These are phyloP conservation scores for Eurypyga helias DNA, from an alignment of 2,113 vertebrate species.

Conservation along the genomic window DNA sequence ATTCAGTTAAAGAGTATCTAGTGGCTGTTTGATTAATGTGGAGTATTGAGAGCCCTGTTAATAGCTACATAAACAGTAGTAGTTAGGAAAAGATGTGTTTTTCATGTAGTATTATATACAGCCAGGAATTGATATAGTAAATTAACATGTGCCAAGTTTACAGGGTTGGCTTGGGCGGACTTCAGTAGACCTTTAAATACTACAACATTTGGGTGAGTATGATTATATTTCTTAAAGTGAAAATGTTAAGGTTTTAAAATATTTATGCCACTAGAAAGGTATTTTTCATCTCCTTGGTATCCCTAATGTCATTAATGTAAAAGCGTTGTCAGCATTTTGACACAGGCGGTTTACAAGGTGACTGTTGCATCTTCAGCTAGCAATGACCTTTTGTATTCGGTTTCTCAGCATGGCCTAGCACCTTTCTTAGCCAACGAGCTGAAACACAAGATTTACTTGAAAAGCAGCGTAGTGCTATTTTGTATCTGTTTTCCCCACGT, in stretches of 20 bases:
- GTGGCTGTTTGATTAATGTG: neutral
- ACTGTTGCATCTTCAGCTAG: neutral
- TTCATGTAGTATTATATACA: neutral
- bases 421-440: neutral
- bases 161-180: neutral
- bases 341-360: neutral
- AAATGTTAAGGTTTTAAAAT: neutral
- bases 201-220: neutral
- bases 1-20: neutral
- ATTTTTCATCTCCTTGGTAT: neutral
- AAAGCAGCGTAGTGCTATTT: neutral
- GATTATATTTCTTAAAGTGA: conserved; percentile 24
- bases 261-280: neutral
- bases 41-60: neutral
- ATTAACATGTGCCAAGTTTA: neutral
- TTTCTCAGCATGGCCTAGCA: neutral
- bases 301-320: neutral
- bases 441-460: neutral
- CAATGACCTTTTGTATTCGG: neutral
- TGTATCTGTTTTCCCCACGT: neutral
- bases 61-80: neutral
- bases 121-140: neutral
- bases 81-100: neutral
- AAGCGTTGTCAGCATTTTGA: neutral
- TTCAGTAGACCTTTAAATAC: neutral